Evolutionary conservation across 1,140 invertebrate species (phyloP).

Genomic region (Notospermus geniculatus): DNA sequence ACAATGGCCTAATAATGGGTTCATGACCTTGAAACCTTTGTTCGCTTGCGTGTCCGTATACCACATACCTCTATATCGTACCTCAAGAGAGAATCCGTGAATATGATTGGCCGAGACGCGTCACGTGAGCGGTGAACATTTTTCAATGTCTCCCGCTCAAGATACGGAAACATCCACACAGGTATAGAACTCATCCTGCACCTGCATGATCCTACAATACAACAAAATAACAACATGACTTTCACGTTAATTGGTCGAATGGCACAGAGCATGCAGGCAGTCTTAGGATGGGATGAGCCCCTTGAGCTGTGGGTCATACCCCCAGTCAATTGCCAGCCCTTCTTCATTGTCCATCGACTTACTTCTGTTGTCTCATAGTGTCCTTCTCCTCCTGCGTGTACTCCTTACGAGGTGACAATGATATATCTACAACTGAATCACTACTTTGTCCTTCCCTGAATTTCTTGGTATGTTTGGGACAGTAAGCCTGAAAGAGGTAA

Average conservation of each 20-base stretch:
- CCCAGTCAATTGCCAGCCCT: not conserved
- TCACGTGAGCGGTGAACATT: too few relatives aligned
- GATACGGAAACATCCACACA: slow-evolving; percentile 81
- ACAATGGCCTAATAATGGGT: too few relatives aligned
- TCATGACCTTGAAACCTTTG: too few relatives aligned
- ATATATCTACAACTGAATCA: slow-evolving; percentile 1
- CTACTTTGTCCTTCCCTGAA: not conserved
- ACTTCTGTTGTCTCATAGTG: slow-evolving; percentile 47
- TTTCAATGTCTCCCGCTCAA: too few relatives aligned
- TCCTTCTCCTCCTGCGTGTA: slow-evolving; percentile 49
- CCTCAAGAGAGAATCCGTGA: too few relatives aligned
- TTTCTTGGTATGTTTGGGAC: slow-evolving; percentile 88
- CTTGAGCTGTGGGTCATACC: too few relatives aligned
- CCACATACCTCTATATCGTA: too few relatives aligned
- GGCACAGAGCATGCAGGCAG: too few relatives aligned
- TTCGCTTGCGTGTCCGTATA: too few relatives aligned
- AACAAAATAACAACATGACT: slow-evolving; percentile 26
- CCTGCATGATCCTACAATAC: slow-evolving; percentile 84
- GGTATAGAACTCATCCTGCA: slow-evolving; percentile 90
- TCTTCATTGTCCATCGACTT: slow-evolving; percentile 10
- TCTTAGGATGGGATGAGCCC: too few relatives aligned
- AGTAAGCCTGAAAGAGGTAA: slow-evolving; percentile 73
- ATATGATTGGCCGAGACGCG: too few relatives aligned
- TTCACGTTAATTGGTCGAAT: not conserved
- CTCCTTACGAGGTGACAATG: slow-evolving; percentile 36